Base-by-base conservation (phyloP, 2,113 vertebrate species). In the Ariopsis seemanni region DNA sequence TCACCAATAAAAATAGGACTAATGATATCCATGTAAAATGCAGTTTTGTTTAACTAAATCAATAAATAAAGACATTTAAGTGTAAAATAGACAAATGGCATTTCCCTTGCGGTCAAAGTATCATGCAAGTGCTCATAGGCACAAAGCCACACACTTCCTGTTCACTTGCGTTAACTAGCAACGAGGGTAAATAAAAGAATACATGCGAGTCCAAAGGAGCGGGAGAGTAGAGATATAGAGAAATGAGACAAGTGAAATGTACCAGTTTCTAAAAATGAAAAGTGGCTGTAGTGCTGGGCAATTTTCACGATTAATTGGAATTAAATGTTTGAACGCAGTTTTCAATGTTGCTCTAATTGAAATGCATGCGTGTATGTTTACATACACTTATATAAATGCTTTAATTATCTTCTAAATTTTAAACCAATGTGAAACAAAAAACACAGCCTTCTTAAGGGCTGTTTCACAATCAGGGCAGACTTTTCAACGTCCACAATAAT, bases 61-160 rank as follows among this genome's bases (percentile, higher is more conserved):
- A 12, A 7, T 8, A 15, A 17, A 42, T 30, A 72, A 60, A 60
- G 52, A 75, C 5, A 4, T 1, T 5, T 18, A 11, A 58, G 11
- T 7, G 52, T 55, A 42, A 2, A 58, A 57, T 9, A 84, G 52
- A 58, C 12, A 17, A 42, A 72, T 34, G 62, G 25, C 82, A 82
- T 60, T 84, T 75, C 86, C 84, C 25, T 65, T 83, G 89, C 71
- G 89, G 86, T 90, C 48, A 72, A 8, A 84, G 8, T 27, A 80
- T 52, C 75, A 86, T 5, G 27, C 48, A 81, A 69, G 20, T 27
- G 52, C 55, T 86, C 78, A 50, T 30, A 2, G 69, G 6, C 89
- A 69, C 57, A 79, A 50, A 78, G 86, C 79, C 65, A n/a, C 88
- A 84, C n/a, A 84, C 82, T 88, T 91, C 90, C 90, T 91, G 75